Conservation (phyloP, 1,140 invertebrate species). For the Ips nitidus region DNA sequence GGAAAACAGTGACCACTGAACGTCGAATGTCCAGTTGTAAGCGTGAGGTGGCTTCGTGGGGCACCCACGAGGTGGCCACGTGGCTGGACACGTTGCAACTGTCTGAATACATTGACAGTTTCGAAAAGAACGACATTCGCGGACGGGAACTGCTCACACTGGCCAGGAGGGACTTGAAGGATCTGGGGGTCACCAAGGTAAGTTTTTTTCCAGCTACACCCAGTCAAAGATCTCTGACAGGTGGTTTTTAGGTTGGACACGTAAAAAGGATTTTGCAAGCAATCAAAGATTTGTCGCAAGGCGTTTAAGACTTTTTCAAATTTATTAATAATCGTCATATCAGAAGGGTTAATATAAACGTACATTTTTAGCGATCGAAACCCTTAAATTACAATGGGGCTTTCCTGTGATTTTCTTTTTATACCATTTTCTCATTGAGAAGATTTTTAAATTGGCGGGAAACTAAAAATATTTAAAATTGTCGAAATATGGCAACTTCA, state of each 20-base stretch:
- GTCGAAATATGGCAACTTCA: no score
- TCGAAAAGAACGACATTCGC: constrained; percentile 86
- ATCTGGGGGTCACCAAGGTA: constrained; percentile 89
- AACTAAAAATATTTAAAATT: no score
- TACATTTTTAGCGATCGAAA: no score
- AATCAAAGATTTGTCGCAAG: constrained; percentile 76
- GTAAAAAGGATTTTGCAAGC: constrained; percentile 91
- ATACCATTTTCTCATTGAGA: no score
- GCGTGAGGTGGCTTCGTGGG: constrained; percentile 63
- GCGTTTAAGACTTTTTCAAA: constrained; percentile 31
- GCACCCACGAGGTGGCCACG: constrained; percentile 69
- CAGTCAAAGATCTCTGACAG: not conserved
- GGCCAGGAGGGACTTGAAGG: constrained; percentile 82
- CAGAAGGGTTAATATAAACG: no score
- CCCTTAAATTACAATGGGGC: no score
- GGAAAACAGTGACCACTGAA: constrained; percentile 51
- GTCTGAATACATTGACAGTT: constrained; percentile 82
- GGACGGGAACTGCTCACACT: constrained; percentile 86
- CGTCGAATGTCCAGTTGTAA: constrained; percentile 52
- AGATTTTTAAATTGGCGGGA: no score
- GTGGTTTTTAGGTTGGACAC: constrained; percentile 63
- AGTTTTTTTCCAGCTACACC: not conserved
- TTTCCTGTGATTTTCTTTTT: no score
- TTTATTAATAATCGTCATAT: not conserved
- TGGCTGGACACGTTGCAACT: constrained; percentile 90